These are phyloP conservation scores for Selene dorsalis DNA, from an alignment of 2,797 vertebrate species.

Conservation along the genomic window DNA sequence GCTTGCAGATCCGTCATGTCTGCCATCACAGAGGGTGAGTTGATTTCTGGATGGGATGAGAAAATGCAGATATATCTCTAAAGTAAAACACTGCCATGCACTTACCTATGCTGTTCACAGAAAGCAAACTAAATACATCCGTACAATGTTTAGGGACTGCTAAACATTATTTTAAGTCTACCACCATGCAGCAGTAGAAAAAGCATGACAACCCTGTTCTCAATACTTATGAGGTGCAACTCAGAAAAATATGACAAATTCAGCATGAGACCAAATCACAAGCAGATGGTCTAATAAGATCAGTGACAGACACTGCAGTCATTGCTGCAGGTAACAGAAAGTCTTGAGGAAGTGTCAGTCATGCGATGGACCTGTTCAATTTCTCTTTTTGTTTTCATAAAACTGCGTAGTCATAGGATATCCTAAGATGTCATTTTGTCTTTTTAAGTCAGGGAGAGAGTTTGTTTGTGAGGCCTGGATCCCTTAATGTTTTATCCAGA, in stretches of 20 bases:
- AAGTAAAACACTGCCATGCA: slow-evolving; percentile 8
- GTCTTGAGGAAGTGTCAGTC: slow-evolving; percentile 5
- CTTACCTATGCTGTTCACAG: neutral
- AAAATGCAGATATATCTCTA: slow-evolving; percentile 29
- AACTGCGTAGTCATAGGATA: slow-evolving; percentile 43
- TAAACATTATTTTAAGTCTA: neutral
- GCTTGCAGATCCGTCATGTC: slow-evolving; percentile 80
- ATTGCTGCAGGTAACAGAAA: slow-evolving; percentile 18
- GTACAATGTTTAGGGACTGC: neutral
- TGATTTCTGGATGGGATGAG: slow-evolving; percentile 40
- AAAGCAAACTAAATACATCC: neutral
- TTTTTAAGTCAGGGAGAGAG: slow-evolving; percentile 37
- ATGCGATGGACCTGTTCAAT: slow-evolving; percentile 1
- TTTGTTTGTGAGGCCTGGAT: slow-evolving; percentile 53
- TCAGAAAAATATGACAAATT: neutral
- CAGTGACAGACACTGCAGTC: neutral
- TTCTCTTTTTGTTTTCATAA: slow-evolving; percentile 38
- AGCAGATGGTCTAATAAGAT: slow-evolving; percentile 16
- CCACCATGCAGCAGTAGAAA: neutral
- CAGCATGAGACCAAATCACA: neutral
- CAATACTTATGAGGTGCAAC: neutral
- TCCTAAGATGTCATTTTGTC: slow-evolving; percentile 37
- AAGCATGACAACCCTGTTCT: neutral
- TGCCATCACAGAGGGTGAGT: slow-evolving; percentile 58
- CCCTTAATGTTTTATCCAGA: slow-evolving; percentile 72